phyloP scores from a whole-genome alignment of 2,888 invertebrate genomes.

The Pedicia rivosa region DNA sequence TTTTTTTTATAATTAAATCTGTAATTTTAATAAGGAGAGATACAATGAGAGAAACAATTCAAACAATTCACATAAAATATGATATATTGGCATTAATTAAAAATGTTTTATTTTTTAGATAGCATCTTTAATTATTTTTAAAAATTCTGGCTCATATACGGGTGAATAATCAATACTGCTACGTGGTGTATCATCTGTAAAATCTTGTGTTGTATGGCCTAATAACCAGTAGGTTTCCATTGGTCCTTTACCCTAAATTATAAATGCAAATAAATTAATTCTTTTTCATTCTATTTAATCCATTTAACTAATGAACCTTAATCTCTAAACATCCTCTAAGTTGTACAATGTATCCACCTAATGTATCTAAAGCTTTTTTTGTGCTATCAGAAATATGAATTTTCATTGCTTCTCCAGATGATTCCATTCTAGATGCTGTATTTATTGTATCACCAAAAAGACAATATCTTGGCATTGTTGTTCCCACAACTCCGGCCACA shows the following conservation, averaged over 20 bases:
- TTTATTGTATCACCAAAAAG: slow-evolving; percentile 46
- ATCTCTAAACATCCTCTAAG: slow-evolving; percentile 32
- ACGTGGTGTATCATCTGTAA: slow-evolving; percentile 8
- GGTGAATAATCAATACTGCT: background rate
- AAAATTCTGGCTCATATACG: slow-evolving; percentile 20
- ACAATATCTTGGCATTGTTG: slow-evolving; percentile 42
- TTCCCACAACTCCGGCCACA: slow-evolving; percentile 46
- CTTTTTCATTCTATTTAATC: too few species aligned
- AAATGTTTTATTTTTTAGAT: too few species aligned
- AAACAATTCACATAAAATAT: too few species aligned
- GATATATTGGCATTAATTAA: too few species aligned
- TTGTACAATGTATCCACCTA: slow-evolving; percentile 33
- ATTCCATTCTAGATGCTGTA: slow-evolving; percentile 48
- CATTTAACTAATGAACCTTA: slow-evolving; percentile 20
- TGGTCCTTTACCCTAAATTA: slow-evolving; percentile 34
- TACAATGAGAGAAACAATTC: too few species aligned
- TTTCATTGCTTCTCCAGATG: slow-evolving; percentile 42
- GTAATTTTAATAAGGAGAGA: too few species aligned
- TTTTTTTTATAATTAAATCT: too few species aligned
- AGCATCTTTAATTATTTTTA: slow-evolving; percentile 11
- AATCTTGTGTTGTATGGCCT: slow-evolving; percentile 23
- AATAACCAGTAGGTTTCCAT: slow-evolving; percentile 40
- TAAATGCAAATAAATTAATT: too few species aligned
- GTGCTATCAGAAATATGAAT: slow-evolving; percentile 41
- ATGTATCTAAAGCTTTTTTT: slow-evolving; percentile 35